phyloP scores from a whole-genome alignment of 2,797 vertebrate species.

The Aldrovandia affinis region DNA sequence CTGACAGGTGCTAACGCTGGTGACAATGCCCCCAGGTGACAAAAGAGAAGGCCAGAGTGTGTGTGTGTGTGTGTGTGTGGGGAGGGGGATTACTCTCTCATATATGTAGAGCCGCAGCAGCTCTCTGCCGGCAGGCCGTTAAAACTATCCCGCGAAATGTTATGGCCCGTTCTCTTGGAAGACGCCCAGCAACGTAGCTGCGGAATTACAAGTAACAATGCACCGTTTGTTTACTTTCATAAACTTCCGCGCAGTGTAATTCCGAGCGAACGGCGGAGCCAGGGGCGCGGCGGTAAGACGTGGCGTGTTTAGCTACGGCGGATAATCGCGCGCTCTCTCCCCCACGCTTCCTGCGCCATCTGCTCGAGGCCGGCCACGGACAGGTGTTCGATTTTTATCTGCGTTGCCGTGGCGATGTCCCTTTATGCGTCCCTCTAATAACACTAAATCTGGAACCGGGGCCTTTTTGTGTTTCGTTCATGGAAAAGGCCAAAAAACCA shows the following conservation, averaged over 20 bases:
- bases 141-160: not conserved
- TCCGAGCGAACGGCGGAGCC: not conserved
- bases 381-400: not conserved
- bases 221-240: not conserved
- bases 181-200: not conserved
- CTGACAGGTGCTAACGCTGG: not conserved
- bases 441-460: not conserved
- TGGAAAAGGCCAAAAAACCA: not conserved
- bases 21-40: not conserved
- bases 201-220: not conserved
- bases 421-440: not conserved
- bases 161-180: not conserved
- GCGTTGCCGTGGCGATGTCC: not conserved
- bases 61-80: too few relatives aligned
- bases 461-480: not conserved
- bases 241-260: not conserved
- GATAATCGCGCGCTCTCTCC: not conserved
- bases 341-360: not conserved
- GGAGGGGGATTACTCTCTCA: not conserved
- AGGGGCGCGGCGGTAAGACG: too few relatives aligned
- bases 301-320: not conserved
- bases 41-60: not conserved
- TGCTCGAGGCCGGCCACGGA: not conserved
- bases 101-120: not conserved
- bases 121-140: not conserved